Base-by-base conservation (phyloP, 2,888 invertebrate genomes). In the Drosophila anomalata region DNA sequence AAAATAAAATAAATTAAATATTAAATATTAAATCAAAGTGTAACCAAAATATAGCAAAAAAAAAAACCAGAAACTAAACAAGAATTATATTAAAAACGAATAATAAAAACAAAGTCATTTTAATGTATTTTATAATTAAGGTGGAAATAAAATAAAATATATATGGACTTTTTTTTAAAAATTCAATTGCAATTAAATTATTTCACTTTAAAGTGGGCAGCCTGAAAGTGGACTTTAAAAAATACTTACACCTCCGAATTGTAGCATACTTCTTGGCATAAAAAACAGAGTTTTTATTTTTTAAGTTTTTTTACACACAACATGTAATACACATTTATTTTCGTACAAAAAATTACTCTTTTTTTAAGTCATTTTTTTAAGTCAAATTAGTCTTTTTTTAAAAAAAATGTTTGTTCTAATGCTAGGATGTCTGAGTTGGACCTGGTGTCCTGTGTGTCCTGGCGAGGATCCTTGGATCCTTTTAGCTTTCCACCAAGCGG, bases 81-180 rank as follows among this genome's bases (percentile, higher is more conserved):
- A 42, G 20, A 46, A 59, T 46, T 14, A 39, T 2, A 41, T 20
- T 8, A 41, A 11, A 17, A 17, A 41, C 50, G 44, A 58, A 50
- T 56, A 59, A 42, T 65, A 63, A 67, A 79, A 81, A 55, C 73
- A 80, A 85, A 82, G 86, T 86, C 86, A 86, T 73, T 82, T 80
- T 74, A 72, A 78, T 80, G 62, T 78, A 83, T 70, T 59, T 29
- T 51, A 70, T 46, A 70, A 70, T 70, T 61, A 52, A 52, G 62
- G 55, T 70, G 70, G 51, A 56, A 26, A 36, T 56, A 48, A 59
- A 67, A 58, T 67, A 53, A 67, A 47, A 26, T 50, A 58, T 58
- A 8, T 26, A 53, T 31, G 48, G 48, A 22, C 22, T 2, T 22
- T 22, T 22, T 0, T 3, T 22, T 22, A 3, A 22, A 22, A 14